These are phyloP conservation scores for Apodemia duryi DNA, from an alignment of 2,888 invertebrate genomes.

Conservation along the genomic window DNA sequence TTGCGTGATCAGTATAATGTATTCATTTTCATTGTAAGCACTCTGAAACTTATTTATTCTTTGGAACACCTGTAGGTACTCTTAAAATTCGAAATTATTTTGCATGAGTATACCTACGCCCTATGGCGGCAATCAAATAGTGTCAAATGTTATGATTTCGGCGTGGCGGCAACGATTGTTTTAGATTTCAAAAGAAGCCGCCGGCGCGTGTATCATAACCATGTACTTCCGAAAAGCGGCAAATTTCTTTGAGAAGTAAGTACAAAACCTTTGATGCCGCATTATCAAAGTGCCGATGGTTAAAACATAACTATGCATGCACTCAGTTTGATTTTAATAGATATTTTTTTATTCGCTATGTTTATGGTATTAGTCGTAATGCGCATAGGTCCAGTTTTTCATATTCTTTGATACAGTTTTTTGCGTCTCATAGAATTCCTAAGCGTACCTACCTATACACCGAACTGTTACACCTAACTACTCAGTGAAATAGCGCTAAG, in stretches of 20 bases:
- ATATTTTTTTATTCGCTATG: constrained; percentile 26
- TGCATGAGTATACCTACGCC: constrained; percentile 14
- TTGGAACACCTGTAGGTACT: no score
- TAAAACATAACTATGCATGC: constrained; percentile 31
- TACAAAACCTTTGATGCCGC: no score
- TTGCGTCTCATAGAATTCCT: no score
- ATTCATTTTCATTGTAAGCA: constrained; percentile 23
- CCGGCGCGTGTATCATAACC: constrained; percentile 27
- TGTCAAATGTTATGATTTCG: constrained; percentile 13
- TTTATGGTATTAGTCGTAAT: constrained; percentile 30
- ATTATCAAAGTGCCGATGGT: constrained; percentile 30
- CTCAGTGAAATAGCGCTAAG: no score
- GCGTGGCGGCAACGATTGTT: constrained; percentile 23
- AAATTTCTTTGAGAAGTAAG: constrained; percentile 29
- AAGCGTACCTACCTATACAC: no score
- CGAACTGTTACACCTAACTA: no score
- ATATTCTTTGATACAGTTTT: constrained; percentile 12
- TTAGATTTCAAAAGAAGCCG: constrained; percentile 25
- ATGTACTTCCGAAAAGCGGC: constrained; percentile 30
- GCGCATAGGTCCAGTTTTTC: constrained; percentile 22
- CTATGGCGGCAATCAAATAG: constrained; percentile 10
- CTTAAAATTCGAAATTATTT: constrained; percentile 22
- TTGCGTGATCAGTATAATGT: constrained; percentile 24
- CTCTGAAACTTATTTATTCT: constrained; percentile 24
- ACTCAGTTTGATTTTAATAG: constrained; percentile 30